A percentile compares a stretch with the other conserved stretches of the same genome.
phyloP scores from a whole-genome alignment of 2,113 vertebrate species.

The Pimephales promelas region DNA sequence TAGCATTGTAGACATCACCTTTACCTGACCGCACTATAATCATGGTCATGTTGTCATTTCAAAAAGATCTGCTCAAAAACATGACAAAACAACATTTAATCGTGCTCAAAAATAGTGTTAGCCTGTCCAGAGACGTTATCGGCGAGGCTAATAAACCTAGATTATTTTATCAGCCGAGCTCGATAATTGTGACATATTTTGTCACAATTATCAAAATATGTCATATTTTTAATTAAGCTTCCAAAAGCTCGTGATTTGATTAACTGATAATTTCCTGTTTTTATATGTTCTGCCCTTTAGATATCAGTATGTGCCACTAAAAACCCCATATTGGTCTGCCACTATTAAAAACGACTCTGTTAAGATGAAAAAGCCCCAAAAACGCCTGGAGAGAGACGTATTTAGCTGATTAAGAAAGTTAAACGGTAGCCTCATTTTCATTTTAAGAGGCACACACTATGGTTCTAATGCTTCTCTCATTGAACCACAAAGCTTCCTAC shows the following conservation, averaged over 20 bases:
- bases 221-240: no score
- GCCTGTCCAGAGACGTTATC: not conserved
- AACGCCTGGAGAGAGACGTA: constrained; percentile 48
- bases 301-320: not conserved
- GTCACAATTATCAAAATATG: no score
- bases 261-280: not conserved
- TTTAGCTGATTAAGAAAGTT: constrained; percentile 70
- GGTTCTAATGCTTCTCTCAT: constrained; percentile 74
- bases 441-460: constrained; percentile 69
- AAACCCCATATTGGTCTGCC: constrained; percentile 11
- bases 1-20: constrained; percentile 24
- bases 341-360: not conserved
- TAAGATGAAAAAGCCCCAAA: constrained; percentile 18
- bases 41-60: constrained; percentile 28
- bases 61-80: constrained; percentile 1
- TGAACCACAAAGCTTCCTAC: constrained; percentile 79
- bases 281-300: not conserved
- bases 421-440: constrained; percentile 71
- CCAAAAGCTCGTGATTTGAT: not conserved
- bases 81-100: not conserved
- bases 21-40: constrained; percentile 17
- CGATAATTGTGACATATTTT: no score
- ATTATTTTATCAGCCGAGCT: not conserved
- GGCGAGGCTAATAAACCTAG: not conserved
- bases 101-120: not conserved